Conservation (phyloP, 1,140 invertebrate species). For the Cherax destructor region DNA sequence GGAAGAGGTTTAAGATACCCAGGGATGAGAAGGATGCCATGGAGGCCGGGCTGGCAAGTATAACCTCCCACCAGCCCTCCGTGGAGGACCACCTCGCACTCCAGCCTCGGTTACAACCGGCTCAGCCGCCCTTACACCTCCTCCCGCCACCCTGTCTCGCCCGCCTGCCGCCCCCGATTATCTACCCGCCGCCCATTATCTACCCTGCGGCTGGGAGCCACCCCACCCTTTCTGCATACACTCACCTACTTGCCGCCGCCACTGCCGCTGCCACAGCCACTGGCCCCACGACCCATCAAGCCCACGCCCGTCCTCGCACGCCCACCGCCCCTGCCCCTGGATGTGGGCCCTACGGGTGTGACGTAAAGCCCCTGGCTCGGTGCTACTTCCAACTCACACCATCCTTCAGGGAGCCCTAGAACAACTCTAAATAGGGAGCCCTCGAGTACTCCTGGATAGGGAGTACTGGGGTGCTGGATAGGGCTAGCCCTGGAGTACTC, state of each 20-base stretch:
- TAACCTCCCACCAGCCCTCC: constrained; percentile 3
- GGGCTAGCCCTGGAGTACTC: too few relatives aligned
- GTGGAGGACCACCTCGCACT: background rate
- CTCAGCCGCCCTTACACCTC: constrained; percentile 26
- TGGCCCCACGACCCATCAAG: constrained; percentile 35
- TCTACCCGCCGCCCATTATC: constrained; percentile 44
- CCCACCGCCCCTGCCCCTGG: constrained; percentile 21
- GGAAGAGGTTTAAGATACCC: constrained; percentile 62
- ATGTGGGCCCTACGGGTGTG: constrained; percentile 33
- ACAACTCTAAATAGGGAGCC: background rate
- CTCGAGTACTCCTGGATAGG: background rate
- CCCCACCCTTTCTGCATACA: constrained; percentile 10
- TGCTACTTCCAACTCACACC: background rate
- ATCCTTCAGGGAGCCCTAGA: background rate
- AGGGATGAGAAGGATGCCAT: constrained; percentile 39
- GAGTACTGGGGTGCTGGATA: too few relatives aligned
- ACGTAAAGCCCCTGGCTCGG: constrained; percentile 11
- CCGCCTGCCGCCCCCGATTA: constrained; percentile 39
- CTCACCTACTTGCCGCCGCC: constrained; percentile 35
- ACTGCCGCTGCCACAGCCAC: constrained; percentile 45
- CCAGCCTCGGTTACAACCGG: constrained; percentile 7
- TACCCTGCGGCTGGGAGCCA: constrained; percentile 43
- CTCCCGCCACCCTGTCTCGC: constrained; percentile 39
- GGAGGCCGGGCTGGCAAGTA: constrained; percentile 44
- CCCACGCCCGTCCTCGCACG: constrained; percentile 45